Base-by-base conservation (phyloP, 2,113 vertebrate species). In the Ornithorhynchus anatinus region DNA sequence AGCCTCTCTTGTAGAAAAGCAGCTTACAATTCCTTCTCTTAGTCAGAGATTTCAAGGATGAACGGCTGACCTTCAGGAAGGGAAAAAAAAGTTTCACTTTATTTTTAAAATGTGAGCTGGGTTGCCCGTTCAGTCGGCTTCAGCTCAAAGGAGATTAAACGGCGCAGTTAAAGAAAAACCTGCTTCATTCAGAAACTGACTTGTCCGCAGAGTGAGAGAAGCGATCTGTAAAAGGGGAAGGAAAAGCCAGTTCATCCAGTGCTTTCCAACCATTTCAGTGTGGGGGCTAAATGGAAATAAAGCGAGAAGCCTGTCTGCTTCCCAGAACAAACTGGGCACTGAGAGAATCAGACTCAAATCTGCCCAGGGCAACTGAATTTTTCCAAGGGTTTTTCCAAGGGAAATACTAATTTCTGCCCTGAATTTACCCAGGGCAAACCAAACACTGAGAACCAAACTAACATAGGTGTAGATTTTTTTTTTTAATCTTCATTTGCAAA, bases 261-360 rank as follows among this genome's bases (percentile, higher is more conserved):
- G 87, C 84, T 89, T 89, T 89, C 88, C 84, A 88, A 83, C 83
- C 75, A 71, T 86, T 82, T 87, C 82, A 73, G 60, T 81, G 88
- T 80, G 86, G 89, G 89, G 82, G 85, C 80, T 59, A 64, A 77
- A 88, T 83, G 81, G 85, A 85, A 85, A 88, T 84, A 90, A 81
- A 87, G 74, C 72, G 84, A 84, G 80, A 85, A 87, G 78, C 79
- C 70, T 78, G 86, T 83, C 78, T 82, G 80, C 87, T 76, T 86
- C 84, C 77, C 75, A 74, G 83, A 87, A 86, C 86, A 81, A 87
- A 68, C 79, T 77, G 77, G 79, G 80, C 80, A n/a, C n/a, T n/a
- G n/a, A n/a, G n/a, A n/a, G n/a, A n/a, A n/a, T n/a, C n/a, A n/a
- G n/a, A n/a, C n/a, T n/a, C n/a, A n/a, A n/a, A n/a, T n/a, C n/a